Evolutionary conservation across 2,113 vertebrate species (phyloP).

Genomic region (Arvicanthis niloticus): DNA sequence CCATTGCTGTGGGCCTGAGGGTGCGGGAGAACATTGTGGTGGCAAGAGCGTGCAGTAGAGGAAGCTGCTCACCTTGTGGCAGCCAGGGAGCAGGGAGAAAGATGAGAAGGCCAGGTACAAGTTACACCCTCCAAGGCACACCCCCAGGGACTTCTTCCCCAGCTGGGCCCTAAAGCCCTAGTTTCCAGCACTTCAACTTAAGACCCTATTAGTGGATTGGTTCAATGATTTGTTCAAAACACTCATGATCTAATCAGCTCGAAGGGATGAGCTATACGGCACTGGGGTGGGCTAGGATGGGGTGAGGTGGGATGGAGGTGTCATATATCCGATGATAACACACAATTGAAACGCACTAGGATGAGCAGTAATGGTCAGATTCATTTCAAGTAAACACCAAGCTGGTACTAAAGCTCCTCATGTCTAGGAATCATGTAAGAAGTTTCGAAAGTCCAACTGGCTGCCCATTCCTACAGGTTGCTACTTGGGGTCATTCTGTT

Average conservation of each 20-base stretch:
- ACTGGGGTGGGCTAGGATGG: not conserved
- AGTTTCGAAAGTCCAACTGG: not conserved
- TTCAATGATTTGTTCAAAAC: not conserved
- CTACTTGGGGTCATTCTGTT: not conserved
- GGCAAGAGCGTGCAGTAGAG: not conserved
- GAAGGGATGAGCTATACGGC: not conserved
- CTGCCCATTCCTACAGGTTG: not conserved
- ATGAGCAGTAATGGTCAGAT: not conserved
- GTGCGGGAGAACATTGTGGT: not conserved
- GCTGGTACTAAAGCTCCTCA: not conserved
- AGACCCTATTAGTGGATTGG: not conserved
- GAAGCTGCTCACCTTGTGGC: not conserved
- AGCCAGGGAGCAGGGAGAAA: not conserved
- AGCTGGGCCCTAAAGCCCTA: not conserved
- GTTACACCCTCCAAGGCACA: not conserved
- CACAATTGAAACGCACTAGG: not conserved
- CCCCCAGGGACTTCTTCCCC: not conserved
- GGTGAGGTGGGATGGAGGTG: not conserved
- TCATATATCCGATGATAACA: too few species aligned
- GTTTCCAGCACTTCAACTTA: not conserved
- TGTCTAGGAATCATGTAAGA: not conserved
- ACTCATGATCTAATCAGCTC: not conserved
- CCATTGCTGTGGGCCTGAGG: not conserved
- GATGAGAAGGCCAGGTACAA: not conserved
- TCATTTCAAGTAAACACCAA: slow-evolving; percentile 39